Evolutionary conservation across 1,140 invertebrate genomes (phyloP), one percentile per base, ranked within the genome.

Genomic region (Conopomorpha cramerella): DNA sequence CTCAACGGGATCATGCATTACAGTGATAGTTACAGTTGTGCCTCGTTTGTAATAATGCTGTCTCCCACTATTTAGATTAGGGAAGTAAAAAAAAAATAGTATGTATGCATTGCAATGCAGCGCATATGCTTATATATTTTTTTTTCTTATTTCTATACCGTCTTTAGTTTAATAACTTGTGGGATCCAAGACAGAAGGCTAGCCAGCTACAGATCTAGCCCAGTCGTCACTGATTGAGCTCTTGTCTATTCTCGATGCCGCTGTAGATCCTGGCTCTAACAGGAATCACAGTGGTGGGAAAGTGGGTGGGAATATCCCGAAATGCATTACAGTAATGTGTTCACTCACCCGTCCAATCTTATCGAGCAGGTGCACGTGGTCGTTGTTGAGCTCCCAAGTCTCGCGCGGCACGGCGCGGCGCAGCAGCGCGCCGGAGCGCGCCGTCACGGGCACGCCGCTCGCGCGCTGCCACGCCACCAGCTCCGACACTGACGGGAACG

Each of bases 311-410:
- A n/a, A n/a, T n/a, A n/a, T n/a, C n/a, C n/a, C n/a, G n/a, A n/a
- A n/a, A n/a, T n/a, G n/a, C n/a, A n/a, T n/a, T n/a, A n/a, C n/a
- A n/a, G n/a, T n/a, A n/a, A n/a, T n/a, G n/a, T 23, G 12, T 29
- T 11, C 1, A 45, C 45, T 84, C 73, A 96, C 95, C 65, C 91
- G 84, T 67, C 96, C 95, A 60, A 98, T 96, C 83, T 97, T 97
- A 54, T 96, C 93, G 26, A 93, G 77, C 8, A 98, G 77, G 39
- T 91, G 84, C 30, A 98, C 92, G 76, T 98, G 93, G 65, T 98
- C 95, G 71, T 98, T 98, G 61, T 94, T 95, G 0, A 98, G 82
- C 61, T 98, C 95, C 95, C 96, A 98, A 35, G 88, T 84, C 81
- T 97, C 94, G n/a, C 19, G 79, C 2, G 87, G 85, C 44, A 98